Evolutionary conservation across 1,140 invertebrate species (phyloP), one percentile per base, ranked within the genome.

Genomic region (Nomia melanderi): DNA sequence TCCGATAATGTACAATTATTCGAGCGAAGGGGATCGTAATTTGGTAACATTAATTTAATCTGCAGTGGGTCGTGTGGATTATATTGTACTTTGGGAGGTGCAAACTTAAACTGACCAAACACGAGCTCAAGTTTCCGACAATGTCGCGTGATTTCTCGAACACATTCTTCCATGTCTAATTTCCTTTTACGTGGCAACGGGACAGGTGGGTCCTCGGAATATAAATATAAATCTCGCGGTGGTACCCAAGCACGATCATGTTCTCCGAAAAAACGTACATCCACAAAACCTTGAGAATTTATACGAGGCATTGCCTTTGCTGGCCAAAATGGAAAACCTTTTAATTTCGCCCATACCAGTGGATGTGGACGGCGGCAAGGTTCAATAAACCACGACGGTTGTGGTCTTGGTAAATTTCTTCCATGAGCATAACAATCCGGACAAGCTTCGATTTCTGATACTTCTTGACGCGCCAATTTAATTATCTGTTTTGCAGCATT

Each of bases 271-370:
- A 99, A 99, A 20, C 97, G 92, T 11, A 98, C 97, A 91, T 98
- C 98, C 0, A 98, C 96, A 69, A 94, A 92, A 0, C 95, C 95
- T 64, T 95, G 93, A 36, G 93, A 93, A 82, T 96, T 96, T 17
- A 94, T 90, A 33, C 96, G 93, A 8, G 95, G 94, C 95, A 98
- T 96, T 0, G 95, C 97, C 93, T 99, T 99, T 0, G 97, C 97
- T 0, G 98, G 98, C 98, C 98, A 98, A 91, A 96, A 98, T 3
- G 98, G 98, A 87, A 98, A 98, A 20, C 97, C 97, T 93, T 98
- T 98, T 0, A 98, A 91, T 88, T 98, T 98, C 0, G 97, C 97
- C 97, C 97, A 98, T 0, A 98, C 95, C 29, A 98, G 90, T 1
- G 96, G 93, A 92, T 99, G 98, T 3, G 98, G 97, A 56, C 94